phyloP scores from a whole-genome alignment of 2,888 invertebrate genomes.

The Rotaria macrura region DNA sequence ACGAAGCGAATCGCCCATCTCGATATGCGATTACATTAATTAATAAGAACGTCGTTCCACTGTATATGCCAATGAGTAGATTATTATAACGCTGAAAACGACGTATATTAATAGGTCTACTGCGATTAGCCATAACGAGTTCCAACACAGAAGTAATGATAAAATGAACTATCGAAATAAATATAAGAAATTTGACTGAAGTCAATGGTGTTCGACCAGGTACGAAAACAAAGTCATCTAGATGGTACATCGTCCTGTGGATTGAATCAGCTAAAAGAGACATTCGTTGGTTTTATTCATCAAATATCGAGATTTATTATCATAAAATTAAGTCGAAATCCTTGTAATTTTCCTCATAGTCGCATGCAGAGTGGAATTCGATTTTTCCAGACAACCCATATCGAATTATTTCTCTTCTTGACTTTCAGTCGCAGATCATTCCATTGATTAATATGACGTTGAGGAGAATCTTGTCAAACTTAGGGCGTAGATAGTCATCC shows the following conservation, averaged over 20 bases:
- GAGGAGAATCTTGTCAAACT: no score
- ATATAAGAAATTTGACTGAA: neutral
- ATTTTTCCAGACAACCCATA: no score
- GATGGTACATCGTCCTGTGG: neutral
- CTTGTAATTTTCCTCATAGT: no score
- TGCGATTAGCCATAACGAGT: neutral
- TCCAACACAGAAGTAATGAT: neutral
- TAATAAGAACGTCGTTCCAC: neutral
- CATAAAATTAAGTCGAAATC: no score
- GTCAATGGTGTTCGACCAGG: neutral
- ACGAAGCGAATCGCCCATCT: neutral
- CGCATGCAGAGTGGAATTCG: no score
- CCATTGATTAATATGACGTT: no score
- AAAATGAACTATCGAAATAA: neutral
- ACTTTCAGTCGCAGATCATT: no score
- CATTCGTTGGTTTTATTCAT: no score
- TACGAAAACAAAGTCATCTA: neutral
- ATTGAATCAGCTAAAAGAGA: no score
- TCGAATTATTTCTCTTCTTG: no score
- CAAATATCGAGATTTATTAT: no score
- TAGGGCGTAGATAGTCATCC: no score
- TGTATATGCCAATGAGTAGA: neutral
- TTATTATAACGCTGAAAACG: neutral
- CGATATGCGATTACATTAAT: neutral
- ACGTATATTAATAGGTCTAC: neutral